Evolutionary conservation across 1,140 invertebrate genomes (phyloP), one percentile per base, ranked within the genome.

Genomic region (Ostrea denselamellosa): DNA sequence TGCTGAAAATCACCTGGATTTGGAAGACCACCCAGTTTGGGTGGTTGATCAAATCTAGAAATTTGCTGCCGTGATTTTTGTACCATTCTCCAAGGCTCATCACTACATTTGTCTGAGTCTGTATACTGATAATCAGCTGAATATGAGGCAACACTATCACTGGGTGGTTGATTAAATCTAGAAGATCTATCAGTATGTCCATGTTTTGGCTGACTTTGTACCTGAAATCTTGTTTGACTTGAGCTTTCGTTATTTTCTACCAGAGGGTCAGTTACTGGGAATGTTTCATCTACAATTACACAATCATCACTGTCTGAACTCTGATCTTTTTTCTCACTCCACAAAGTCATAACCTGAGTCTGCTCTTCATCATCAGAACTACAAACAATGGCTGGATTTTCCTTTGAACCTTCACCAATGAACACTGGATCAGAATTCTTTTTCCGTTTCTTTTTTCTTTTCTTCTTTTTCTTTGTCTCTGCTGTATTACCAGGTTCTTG

Each of bases 371-470:
- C 51, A 19, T 83, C 51, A 25, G 28, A 62, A n/a, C 82, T 56
- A 84, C 34, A n/a, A 53, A 62, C 25, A 52, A 84, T 62, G 44
- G 58, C 28, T 84, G 86, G 58, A 9, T 62, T 19, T 58, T 56
- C 34, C 8, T 44, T 14, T 8, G 25, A 62, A 44, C 71, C 83
- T 25, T 83, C 82, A n/a, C 82, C 86, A 12, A 62, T 85, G 53
- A 87, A 85, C 65, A 65, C 68, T 0, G 83, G 62, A n/a, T 85
- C 83, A 34, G 52, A 56, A 65, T 53, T 58, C 54, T 52, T 71
- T n/a, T 52, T 68, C 12, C 52, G 52, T 58, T 34, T 68, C 44
- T 56, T 88, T 17, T 87, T 90, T 17, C 77, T 83, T 52, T 51
- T 22, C 19, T 86, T 85, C 81, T 85, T 56, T 28, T 85, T 87